A percentile compares a stretch with the other conserved stretches of the same genome.
phyloP scores from a whole-genome alignment of 1,140 invertebrate genomes.

The Subanguina moxae region DNA sequence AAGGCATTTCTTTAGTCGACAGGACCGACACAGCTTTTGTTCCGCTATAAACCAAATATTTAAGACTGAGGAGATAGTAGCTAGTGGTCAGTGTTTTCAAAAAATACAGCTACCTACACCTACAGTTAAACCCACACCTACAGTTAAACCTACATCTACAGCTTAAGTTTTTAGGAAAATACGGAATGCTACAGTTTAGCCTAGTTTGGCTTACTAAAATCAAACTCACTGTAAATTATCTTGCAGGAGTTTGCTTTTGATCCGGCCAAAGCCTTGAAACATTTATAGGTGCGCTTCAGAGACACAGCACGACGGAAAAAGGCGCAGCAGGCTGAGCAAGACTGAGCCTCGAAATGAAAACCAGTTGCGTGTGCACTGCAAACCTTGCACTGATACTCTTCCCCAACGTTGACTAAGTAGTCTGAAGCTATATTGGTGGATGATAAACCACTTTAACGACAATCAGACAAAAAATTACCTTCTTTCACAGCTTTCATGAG shows the following conservation, averaged over 20 bases:
- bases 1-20: slow-evolving; percentile 43
- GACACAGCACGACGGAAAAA: slow-evolving; percentile 42
- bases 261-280: not conserved
- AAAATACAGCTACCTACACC: no score
- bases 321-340: slow-evolving; percentile 42
- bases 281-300: slow-evolving; percentile 30
- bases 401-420: not conserved
- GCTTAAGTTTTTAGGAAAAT: no score
- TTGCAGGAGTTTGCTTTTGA: not conserved
- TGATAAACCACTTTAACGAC: no score
- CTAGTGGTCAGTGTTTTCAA: no score
- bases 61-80: not conserved
- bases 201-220: no score
- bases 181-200: no score
- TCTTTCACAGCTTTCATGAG: no score
- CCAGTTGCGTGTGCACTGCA: slow-evolving; percentile 47
- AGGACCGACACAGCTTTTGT: slow-evolving; percentile 36
- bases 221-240: not conserved
- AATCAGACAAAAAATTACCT: no score
- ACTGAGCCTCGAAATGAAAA: slow-evolving; percentile 47
- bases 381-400: slow-evolving; percentile 29
- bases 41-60: slow-evolving; percentile 22
- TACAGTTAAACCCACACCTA: no score
- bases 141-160: no score
- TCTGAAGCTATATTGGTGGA: no score